Conservation (phyloP, 2,888 invertebrate genomes). For the Philereme transversata region DNA sequence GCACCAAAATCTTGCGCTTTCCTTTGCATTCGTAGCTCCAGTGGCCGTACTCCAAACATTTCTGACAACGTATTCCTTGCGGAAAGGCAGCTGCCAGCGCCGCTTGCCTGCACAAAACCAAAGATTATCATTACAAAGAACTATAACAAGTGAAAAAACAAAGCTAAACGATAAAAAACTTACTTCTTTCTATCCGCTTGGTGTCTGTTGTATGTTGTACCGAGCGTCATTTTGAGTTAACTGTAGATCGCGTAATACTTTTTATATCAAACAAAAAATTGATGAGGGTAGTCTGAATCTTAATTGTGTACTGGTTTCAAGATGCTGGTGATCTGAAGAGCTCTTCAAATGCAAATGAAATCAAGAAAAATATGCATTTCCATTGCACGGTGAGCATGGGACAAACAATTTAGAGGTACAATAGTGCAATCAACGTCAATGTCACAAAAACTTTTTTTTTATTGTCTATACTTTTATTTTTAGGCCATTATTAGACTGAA, state of each 20-base stretch:
- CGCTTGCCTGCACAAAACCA: conserved; percentile 71
- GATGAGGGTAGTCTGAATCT: conserved; percentile 40
- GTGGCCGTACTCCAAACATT: conserved; percentile 95
- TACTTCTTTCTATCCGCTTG: conserved; percentile 76
- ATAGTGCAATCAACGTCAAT: conserved; percentile 23
- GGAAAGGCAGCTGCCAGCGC: conserved; percentile 87
- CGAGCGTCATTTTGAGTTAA: conserved; percentile 68
- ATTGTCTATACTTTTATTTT: conserved; percentile 2
- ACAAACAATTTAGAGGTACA: conserved; percentile 32
- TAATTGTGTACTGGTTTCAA: conserved; percentile 18
- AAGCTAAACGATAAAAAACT: conserved; percentile 35
- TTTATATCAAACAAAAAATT: conserved; percentile 21
- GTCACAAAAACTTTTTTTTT: conserved; percentile 29
- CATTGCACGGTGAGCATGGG: conserved; percentile 40
- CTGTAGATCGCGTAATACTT: conserved; percentile 10
- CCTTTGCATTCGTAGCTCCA: conserved; percentile 97
- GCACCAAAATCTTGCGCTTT: conserved; percentile 93
- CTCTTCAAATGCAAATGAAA: conserved; percentile 50
- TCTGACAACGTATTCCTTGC: conserved; percentile 93
- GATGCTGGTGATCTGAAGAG: conserved; percentile 31
- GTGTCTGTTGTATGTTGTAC: conserved; percentile 77
- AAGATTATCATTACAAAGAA: conserved; percentile 27
- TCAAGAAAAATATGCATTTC: conserved; percentile 39
- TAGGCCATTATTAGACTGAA: no score
- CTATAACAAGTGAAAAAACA: conserved; percentile 2